phyloP scores from a whole-genome alignment of 2,888 invertebrate species.

The Rhyacophila evoluta region DNA sequence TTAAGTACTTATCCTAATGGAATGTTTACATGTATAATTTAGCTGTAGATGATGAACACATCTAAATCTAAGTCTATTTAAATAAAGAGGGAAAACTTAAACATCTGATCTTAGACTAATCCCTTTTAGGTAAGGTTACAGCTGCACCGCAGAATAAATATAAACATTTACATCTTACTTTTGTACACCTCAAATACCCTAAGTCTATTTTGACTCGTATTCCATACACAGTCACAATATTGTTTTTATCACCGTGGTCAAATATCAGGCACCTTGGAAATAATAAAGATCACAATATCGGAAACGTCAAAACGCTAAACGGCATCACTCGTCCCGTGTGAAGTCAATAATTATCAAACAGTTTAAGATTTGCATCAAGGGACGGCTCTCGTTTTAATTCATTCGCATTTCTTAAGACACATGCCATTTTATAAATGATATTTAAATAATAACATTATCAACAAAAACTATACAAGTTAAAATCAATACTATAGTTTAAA shows the following conservation, averaged over 20 bases:
- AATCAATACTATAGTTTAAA: background rate
- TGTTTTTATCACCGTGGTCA: conserved; percentile 51
- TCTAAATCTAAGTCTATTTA: conserved; percentile 41
- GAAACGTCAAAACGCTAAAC: conserved; percentile 35
- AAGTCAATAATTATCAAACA: background rate
- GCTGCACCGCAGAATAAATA: conserved; percentile 51
- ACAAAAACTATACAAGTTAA: background rate
- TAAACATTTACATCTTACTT: conserved; percentile 41
- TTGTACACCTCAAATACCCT: conserved; percentile 29
- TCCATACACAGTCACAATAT: conserved; percentile 51
- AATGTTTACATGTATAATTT: conserved; percentile 60
- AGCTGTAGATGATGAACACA: conserved; percentile 50
- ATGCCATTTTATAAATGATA: background rate
- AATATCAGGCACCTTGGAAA: conserved; percentile 54
- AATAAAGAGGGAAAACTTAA: conserved; percentile 27
- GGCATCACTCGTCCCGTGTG: background rate
- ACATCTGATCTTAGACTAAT: conserved; percentile 25
- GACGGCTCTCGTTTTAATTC: background rate
- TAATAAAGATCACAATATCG: conserved; percentile 33
- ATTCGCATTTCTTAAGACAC: background rate
- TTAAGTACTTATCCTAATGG: conserved; percentile 71
- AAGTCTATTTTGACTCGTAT: conserved; percentile 38
- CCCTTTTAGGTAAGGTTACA: conserved; percentile 43
- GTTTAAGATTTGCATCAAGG: background rate
- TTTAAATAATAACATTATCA: conserved; percentile 14